Evolutionary conservation across 2,888 invertebrate species (phyloP).

Genomic region (Actias luna): DNA sequence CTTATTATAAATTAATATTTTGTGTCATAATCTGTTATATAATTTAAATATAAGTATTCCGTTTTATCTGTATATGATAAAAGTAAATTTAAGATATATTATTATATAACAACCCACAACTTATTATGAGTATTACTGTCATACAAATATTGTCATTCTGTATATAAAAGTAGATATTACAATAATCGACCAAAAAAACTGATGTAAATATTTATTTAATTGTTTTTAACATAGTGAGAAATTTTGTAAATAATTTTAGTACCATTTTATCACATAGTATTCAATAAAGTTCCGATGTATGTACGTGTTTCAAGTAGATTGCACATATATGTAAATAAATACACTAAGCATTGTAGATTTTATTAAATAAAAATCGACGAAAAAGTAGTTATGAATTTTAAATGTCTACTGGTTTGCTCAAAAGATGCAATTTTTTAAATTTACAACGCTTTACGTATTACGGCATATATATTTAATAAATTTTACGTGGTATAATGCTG

Average conservation of each 20-base stretch:
- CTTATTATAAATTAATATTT: no score
- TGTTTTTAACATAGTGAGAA: slow-evolving; percentile 20
- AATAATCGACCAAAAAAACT: slow-evolving; percentile 67
- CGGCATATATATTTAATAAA: no score
- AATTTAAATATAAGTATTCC: slow-evolving; percentile 20
- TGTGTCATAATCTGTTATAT: slow-evolving; percentile 40
- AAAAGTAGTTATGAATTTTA: not conserved
- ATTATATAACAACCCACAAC: no score
- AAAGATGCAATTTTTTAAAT: not conserved
- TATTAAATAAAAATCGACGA: not conserved
- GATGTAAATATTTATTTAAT: slow-evolving; percentile 55
- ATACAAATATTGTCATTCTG: no score
- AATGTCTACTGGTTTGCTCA: not conserved
- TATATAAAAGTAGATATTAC: slow-evolving; percentile 42
- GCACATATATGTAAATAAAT: slow-evolving; percentile 18
- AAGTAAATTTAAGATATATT: no score
- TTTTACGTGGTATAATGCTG: no score
- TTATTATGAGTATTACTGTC: no score
- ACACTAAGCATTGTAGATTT: not conserved
- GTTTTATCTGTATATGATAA: slow-evolving; percentile 27
- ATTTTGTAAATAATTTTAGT: slow-evolving; percentile 22
- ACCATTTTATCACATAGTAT: slow-evolving; percentile 8
- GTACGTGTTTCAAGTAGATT: slow-evolving; percentile 10
- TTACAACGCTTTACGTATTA: no score
- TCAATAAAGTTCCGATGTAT: not conserved